A percentile compares a stretch with the other conserved stretches of the same genome.
These are phyloP conservation scores for Aphelocoma coerulescens DNA, from an alignment of 2,113 vertebrate genomes.

Conservation along the genomic window DNA sequence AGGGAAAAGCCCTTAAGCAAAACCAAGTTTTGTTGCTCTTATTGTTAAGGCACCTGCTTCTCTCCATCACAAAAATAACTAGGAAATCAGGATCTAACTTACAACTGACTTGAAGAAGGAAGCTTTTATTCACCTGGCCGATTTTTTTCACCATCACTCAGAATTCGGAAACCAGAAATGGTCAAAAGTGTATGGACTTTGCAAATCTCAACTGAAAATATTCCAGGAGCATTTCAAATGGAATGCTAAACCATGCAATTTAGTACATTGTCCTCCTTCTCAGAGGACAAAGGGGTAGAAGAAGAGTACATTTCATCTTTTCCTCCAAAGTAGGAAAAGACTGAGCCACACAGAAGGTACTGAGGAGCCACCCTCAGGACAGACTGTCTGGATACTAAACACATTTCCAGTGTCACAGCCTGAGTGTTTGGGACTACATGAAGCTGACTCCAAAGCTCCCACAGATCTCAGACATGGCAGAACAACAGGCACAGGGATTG, in stretches of 20 bases:
- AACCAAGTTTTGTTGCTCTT: neutral
- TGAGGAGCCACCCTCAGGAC: neutral
- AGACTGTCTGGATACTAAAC: neutral
- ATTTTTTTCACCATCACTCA: neutral
- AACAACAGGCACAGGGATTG: neutral
- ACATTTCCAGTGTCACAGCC: neutral
- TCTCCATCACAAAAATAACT: neutral
- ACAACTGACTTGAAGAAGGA: neutral
- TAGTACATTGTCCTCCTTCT: neutral
- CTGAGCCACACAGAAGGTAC: neutral
- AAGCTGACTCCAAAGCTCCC: neutral
- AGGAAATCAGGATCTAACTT: neutral
- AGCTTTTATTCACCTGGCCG: neutral
- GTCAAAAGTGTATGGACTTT: neutral
- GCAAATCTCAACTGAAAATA: neutral
- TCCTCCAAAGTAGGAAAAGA: neutral
- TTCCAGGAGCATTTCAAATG: neutral
- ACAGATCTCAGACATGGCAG: fast-evolving
- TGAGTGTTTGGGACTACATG: neutral
- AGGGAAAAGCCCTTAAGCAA: neutral
- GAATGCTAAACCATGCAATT: neutral
- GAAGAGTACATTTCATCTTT: neutral
- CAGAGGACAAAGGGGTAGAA: neutral
- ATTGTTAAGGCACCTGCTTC: neutral
- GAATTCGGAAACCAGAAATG: neutral